Evolutionary conservation across 2,888 invertebrate species (phyloP).

Genomic region (Pterobdella sp.): DNA sequence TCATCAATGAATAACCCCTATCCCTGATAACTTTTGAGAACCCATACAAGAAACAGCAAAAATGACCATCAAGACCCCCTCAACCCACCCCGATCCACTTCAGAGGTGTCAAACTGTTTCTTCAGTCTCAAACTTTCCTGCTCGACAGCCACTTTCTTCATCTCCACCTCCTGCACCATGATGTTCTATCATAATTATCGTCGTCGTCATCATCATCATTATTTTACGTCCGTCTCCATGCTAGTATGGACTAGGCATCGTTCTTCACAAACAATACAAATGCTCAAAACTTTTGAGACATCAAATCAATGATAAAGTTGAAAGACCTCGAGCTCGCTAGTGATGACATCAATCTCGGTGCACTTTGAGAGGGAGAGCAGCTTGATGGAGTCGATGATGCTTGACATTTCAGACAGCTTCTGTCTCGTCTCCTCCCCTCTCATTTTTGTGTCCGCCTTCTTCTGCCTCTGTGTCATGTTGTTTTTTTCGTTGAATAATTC

Average conservation of each 20-base stretch:
- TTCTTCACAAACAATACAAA: not conserved
- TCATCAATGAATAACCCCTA: no score
- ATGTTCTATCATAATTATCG: no score
- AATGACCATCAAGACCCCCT: not conserved
- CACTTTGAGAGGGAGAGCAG: slow-evolving; percentile 82
- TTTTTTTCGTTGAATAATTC: no score
- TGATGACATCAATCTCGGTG: slow-evolving; percentile 50
- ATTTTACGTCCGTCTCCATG: no score
- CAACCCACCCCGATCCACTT: not conserved
- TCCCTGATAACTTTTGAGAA: not conserved
- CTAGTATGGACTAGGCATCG: not conserved
- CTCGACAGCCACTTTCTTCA: slow-evolving; percentile 28
- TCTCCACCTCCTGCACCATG: slow-evolving; percentile 30
- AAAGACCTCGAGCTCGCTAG: slow-evolving; percentile 41
- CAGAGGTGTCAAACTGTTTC: slow-evolving; percentile 21
- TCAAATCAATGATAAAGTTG: not conserved
- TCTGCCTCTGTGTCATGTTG: slow-evolving; percentile 61
- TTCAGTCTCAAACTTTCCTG: slow-evolving; percentile 30
- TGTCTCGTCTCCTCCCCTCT: slow-evolving; percentile 73
- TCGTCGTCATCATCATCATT: not conserved
- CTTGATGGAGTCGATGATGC: slow-evolving; percentile 89
- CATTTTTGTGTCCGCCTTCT: slow-evolving; percentile 69
- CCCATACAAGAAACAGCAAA: not conserved
- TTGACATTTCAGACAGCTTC: slow-evolving; percentile 76
- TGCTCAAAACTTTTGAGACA: not conserved